These are phyloP conservation scores for Drosophila pseudotalamancana DNA, from an alignment of 2,888 invertebrate genomes.

Conservation along the genomic window DNA sequence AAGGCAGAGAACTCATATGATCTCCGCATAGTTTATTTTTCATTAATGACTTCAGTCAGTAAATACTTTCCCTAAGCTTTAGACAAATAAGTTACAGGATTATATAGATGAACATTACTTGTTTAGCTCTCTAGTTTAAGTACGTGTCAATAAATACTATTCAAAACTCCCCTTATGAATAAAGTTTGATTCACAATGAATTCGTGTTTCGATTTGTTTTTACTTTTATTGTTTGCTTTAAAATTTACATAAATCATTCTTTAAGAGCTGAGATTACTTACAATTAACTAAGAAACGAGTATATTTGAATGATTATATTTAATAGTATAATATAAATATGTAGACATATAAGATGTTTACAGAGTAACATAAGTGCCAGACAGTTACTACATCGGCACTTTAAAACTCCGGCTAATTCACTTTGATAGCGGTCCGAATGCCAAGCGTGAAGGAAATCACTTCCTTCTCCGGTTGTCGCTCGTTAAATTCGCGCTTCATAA, in stretches of 20 bases:
- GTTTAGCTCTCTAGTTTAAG: background rate
- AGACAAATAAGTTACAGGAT: constrained; percentile 37
- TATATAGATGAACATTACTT: constrained; percentile 17
- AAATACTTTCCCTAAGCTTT: constrained; percentile 13
- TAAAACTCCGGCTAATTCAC: constrained; percentile 51
- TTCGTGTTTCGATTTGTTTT: background rate
- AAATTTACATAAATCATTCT: constrained; percentile 31
- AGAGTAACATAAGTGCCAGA: constrained; percentile 33
- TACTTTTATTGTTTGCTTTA: constrained; percentile 19
- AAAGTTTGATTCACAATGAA: background rate
- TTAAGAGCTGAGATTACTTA: constrained; percentile 24
- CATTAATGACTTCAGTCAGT: background rate
- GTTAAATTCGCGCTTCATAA: constrained; percentile 67
- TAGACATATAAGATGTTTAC: constrained; percentile 46
- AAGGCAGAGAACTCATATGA: no score
- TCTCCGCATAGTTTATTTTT: background rate
- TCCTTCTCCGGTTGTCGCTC: constrained; percentile 55
- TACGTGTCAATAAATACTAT: background rate
- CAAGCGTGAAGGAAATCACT: constrained; percentile 69
- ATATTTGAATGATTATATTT: constrained; percentile 44
- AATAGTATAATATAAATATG: constrained; percentile 52
- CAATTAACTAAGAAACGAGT: constrained; percentile 29
- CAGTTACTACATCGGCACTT: constrained; percentile 17
- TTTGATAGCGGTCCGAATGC: constrained; percentile 63
- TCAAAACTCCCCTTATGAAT: constrained; percentile 1